Evolutionary conservation across 2,797 vertebrate genomes (phyloP).

Genomic region (Podargus strigoides): DNA sequence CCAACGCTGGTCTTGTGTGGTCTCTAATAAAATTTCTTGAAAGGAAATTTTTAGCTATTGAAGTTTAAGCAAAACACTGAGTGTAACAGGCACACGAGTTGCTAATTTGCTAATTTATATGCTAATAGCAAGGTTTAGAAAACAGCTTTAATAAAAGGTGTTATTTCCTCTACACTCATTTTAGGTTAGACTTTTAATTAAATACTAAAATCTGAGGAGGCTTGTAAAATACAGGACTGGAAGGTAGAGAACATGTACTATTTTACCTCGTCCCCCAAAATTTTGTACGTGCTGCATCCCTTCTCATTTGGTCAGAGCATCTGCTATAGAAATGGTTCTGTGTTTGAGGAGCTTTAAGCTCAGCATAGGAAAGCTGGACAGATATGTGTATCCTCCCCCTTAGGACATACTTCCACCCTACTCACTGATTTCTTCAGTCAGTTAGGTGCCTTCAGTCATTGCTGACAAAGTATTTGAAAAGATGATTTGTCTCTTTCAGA

Average conservation of each 20-base stretch:
- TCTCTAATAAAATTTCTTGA: neutral
- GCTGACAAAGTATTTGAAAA: neutral
- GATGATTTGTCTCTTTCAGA: constrained; percentile 69
- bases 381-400: neutral
- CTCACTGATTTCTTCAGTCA: neutral
- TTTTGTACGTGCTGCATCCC: neutral
- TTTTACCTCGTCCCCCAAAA: neutral
- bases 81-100: neutral
- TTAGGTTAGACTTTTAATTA: neutral
- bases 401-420: neutral
- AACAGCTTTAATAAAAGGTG: neutral
- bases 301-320: neutral
- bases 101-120: neutral
- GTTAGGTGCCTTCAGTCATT: neutral
- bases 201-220: neutral
- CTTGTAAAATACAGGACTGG: neutral
- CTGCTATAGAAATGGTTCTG: neutral
- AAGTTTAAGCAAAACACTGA: neutral
- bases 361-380: neutral
- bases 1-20: neutral
- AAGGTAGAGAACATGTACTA: neutral
- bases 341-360: neutral
- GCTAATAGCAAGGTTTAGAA: neutral
- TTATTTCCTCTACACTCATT: neutral
- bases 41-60: neutral